Base-by-base conservation (phyloP, 2,113 vertebrate species). In the Neodon shergylaensis region DNA sequence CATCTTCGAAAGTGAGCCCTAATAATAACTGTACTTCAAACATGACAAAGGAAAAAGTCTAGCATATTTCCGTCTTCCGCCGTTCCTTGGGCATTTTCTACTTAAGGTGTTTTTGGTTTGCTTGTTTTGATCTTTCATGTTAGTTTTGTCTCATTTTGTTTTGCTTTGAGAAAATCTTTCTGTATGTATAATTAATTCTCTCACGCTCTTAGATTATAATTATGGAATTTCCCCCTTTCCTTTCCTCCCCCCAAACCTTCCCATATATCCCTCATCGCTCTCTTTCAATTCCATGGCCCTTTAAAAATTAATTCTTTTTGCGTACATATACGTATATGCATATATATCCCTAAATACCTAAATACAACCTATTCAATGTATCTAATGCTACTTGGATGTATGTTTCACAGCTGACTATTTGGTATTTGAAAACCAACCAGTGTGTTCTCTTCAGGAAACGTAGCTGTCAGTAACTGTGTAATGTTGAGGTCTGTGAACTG, bases 51-150 rank as follows among this genome's bases (percentile, higher is more conserved):
- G 33, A 22, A 86, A 54, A 87, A 49, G 26, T 68, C 65, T 36
- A 83, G 26, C 8, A 9, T 47, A 39, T 16, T 31, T 94, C 19
- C 74, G 3, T 24, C 87, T 98, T 97, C 61, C 89, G 92, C 88
- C 92, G 74, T 93, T 98, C 93, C 97, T 92, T 93, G 79, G 54
- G 58, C 82, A 58, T 96, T 47, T 92, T 96, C 97, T 97, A 83
- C 94, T 96, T 94, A 96, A 83, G 81, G 93, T 39, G 3, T 22
- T 7, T 58, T 58, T 24, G 21, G 8, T 24, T n/a, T 22, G 2
- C n/a, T n/a, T 94, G 68, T 86, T 39, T 61, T 39, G 24, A 6
- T 61, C 39, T 33, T 68, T 12, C 26, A 68, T 82, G 52, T 58
- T 81, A 81, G 33, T n/a, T 58, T 58, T 81, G 52, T n/a, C 78